phyloP scores from a whole-genome alignment of 2,888 invertebrate species.

The Callyntrura guangdongensis region DNA sequence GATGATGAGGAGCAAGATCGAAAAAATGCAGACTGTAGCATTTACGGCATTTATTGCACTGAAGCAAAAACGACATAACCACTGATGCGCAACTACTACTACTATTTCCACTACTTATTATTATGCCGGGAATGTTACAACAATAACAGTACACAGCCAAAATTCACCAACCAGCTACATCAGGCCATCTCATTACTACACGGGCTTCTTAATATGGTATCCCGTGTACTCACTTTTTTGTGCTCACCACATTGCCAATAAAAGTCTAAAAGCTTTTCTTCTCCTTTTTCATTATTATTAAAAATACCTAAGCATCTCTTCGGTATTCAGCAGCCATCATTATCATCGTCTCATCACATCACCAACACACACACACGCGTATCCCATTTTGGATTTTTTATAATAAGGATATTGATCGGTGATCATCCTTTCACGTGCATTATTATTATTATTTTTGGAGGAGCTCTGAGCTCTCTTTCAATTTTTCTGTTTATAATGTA shows the following conservation, averaged over 20 bases:
- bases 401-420: no score
- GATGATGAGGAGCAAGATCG: no score
- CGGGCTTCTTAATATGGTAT: no score
- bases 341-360: background rate
- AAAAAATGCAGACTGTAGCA: no score
- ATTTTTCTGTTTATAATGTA: background rate
- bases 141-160: constrained; percentile 37
- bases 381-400: no score
- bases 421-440: no score
- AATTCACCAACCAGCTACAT: constrained; percentile 17
- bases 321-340: background rate
- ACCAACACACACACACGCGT: no score
- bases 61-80: background rate
- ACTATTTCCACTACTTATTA: constrained; percentile 12
- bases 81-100: background rate
- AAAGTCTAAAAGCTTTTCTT: background rate
- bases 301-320: constrained; percentile 6
- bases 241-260: background rate
- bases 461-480: no score
- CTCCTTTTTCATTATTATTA: background rate
- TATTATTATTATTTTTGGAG: no score
- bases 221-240: constrained; percentile 8
- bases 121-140: background rate
- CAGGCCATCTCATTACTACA: background rate
- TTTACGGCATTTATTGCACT: no score